Evolutionary conservation across 1,140 invertebrate genomes (phyloP).

Genomic region (Agraylea sexmaculata): DNA sequence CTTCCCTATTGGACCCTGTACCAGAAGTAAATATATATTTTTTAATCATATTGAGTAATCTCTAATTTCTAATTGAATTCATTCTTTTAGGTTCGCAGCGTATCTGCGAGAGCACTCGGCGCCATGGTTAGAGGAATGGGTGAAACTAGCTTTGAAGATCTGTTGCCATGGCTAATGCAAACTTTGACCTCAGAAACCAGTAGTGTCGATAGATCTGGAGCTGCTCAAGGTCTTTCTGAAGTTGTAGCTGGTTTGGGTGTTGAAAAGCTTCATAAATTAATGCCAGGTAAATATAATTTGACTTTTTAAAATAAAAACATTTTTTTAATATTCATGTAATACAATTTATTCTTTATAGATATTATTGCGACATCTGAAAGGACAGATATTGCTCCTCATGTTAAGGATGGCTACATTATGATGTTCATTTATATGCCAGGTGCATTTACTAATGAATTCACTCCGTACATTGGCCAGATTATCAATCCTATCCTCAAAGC

Average conservation of each 20-base stretch:
- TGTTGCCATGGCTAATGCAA: slow-evolving; percentile 96
- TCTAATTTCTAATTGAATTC: slow-evolving; percentile 1
- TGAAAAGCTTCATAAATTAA: slow-evolving; percentile 88
- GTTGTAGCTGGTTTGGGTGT: slow-evolving; percentile 93
- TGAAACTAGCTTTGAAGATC: slow-evolving; percentile 86
- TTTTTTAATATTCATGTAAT: not conserved
- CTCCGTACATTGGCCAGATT: slow-evolving; percentile 92
- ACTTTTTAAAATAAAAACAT: slow-evolving; percentile 4
- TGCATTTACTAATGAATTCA: slow-evolving; percentile 91
- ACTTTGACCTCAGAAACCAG: slow-evolving; percentile 93
- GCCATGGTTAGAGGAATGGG: slow-evolving; percentile 97
- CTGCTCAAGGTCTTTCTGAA: slow-evolving; percentile 92
- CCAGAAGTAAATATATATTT: slow-evolving; percentile 61
- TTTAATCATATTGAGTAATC: not conserved
- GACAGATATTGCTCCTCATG: slow-evolving; percentile 90
- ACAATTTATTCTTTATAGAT: slow-evolving; percentile 41
- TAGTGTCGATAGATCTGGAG: slow-evolving; percentile 92
- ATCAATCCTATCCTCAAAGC: slow-evolving; percentile 97
- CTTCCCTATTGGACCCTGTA: slow-evolving; percentile 92
- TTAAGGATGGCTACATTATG: slow-evolving; percentile 99
- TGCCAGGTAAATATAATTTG: slow-evolving; percentile 56
- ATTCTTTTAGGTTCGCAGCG: slow-evolving; percentile 56
- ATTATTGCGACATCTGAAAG: slow-evolving; percentile 93
- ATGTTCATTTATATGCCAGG: slow-evolving; percentile 99
- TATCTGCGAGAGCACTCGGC: slow-evolving; percentile 87